Base-by-base conservation (phyloP, 1,140 invertebrate species). In the Camponotus floridanus region DNA sequence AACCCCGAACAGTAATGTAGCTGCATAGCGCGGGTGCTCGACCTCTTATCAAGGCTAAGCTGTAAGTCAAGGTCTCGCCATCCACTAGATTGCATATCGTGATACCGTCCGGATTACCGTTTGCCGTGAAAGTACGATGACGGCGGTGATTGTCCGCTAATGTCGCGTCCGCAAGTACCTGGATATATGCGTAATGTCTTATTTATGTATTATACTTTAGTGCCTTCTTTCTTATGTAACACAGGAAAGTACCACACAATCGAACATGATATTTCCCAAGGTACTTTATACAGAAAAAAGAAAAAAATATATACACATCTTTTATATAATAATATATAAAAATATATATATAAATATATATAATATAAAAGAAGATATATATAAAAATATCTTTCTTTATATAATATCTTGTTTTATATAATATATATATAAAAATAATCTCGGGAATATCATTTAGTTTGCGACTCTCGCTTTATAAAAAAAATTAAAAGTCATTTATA, bases 21-120 rank as follows among this genome's bases (percentile, higher is more conserved):
- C 81, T 87, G 74, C 92, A 95, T 7, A 86, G 80, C 0, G 86
- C 51, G 0, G 94, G 92, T 11, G 91, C 90, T 62, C 89, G 92
- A 31, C 95, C 95, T 0, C 92, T 92, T 55, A 95, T 89, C 21
- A 95, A 80, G 5, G 93, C 94, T 6, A 95, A 87, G 87, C 94
- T 95, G 85, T 95, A 95, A 18, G 90, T 93, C 36, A 95, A 78
- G 3, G 87, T 92, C 62, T 95, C 95, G 13, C 93, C 93, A 11
- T 95, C 93, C 4, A 86, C 45, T 15, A 95, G 83, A 83, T 95
- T 95, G 36, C 90, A 92, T 31, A 95, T 90, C 9, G 90, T 76
- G 5, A 95, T 94, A 6, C 92, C 92, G 39, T 94, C 93, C 4
- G 88, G 64, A 55, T 94, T 94, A 15, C 88, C 92, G 15, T 93